Evolutionary conservation across 1,140 invertebrate species (phyloP).

Genomic region (Cylas formicarius): DNA sequence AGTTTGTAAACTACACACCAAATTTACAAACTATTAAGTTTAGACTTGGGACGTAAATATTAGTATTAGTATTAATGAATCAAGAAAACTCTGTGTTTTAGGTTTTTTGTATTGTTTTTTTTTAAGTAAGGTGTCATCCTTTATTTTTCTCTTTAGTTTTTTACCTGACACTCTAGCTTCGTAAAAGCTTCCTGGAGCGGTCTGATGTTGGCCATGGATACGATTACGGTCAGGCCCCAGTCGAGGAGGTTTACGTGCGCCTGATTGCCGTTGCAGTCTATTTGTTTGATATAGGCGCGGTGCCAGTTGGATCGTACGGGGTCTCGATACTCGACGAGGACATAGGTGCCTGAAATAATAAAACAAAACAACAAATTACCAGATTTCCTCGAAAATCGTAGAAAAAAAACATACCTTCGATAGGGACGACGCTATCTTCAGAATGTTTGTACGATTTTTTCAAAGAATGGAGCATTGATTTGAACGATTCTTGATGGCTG

Average conservation of each 20-base stretch:
- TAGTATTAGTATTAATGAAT: too few species aligned
- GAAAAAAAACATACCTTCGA: conserved; percentile 18
- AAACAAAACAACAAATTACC: conserved; percentile 1
- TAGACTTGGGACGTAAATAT: too few species aligned
- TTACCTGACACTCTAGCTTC: conserved; percentile 25
- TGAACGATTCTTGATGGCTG: conserved; percentile 13
- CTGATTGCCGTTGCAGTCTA: conserved; percentile 15
- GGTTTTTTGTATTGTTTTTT: too few species aligned
- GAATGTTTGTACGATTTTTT: conserved; percentile 14
- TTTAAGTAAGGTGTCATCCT: not conserved
- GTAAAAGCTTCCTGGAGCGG: conserved; percentile 19
- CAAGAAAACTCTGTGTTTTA: too few species aligned
- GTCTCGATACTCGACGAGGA: conserved; percentile 22
- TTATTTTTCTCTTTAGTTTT: not conserved
- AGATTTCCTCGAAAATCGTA: not conserved
- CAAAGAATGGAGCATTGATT: conserved; percentile 10
- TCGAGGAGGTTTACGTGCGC: conserved; percentile 25
- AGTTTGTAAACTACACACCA: too few species aligned
- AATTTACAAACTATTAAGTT: too few species aligned
- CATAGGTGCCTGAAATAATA: conserved; percentile 21
- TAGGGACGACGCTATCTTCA: conserved; percentile 10
- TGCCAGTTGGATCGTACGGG: conserved; percentile 20
- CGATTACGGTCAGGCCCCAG: conserved; percentile 22
- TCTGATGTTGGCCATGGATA: conserved; percentile 14
- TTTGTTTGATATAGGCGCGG: conserved; percentile 21